Evolutionary conservation across 1,140 invertebrate genomes (phyloP), one percentile per base, ranked within the genome.

Genomic region (Drosophila tristis): DNA sequence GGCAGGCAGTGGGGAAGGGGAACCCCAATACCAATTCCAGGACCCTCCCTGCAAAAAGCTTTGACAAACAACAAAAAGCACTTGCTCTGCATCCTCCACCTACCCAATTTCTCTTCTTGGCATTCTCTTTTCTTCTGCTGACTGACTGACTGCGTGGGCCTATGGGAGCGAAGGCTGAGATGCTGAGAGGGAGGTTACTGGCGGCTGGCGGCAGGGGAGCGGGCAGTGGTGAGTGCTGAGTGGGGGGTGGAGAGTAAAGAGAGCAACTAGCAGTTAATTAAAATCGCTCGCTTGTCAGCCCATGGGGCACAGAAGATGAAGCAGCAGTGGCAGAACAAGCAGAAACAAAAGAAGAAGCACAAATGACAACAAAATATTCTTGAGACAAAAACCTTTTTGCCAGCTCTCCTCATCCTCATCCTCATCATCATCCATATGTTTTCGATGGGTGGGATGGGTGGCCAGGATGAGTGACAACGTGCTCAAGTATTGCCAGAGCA

Each of bases 261-360:
- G 68, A 65, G 82, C 76, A 80, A 70, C 68, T 74, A 76, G 65
- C 78, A 78, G 82, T 87, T 87, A 85, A 85, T 81, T 78, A 81
- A 77, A 85, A 85, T 86, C 67, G 67, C 73, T 80, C 67, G 70
- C 60, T 77, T 73, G 35, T 39, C 35, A 39, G 11, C 35, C 35
- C 35, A 11, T 13, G 35, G 35, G 35, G 11, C 11, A 8, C 4
- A 39, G 35, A 39, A 13, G 35, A 35, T 11, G 74, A 62, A 61
- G 63, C 44, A 54, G 48, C 47, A 56, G 63, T 43, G 49, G 39
- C 29, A 51, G 35, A 49, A 47, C 25, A 51, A 68, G 45, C 43
- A 68, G 45, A 39, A 42, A 25, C 29, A n/a, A 63, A 56, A 50
- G 15, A 42, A 16, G 45, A 51, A 35, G 9, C 4, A 29, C 20